A percentile compares a stretch with the other conserved stretches of the same genome.
Conservation (phyloP, 2,888 invertebrate species). For the Pedicia rivosa region DNA sequence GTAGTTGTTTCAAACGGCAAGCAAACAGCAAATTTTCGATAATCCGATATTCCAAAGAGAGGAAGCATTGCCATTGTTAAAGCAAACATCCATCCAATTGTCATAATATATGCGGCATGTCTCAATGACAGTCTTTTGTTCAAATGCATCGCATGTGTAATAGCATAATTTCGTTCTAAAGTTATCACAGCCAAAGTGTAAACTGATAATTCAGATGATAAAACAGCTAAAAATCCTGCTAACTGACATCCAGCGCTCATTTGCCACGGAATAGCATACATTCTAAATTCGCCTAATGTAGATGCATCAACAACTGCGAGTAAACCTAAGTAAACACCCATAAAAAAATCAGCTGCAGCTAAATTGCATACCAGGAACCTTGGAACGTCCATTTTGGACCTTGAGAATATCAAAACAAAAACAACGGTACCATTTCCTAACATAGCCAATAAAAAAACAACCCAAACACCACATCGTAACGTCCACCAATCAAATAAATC, state of each 20-base stretch:
- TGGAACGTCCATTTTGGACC: slow-evolving; percentile 92
- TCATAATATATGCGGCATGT: slow-evolving; percentile 86
- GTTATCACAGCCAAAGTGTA: slow-evolving; percentile 94
- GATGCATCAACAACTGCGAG: slow-evolving; percentile 92
- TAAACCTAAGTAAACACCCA: slow-evolving; percentile 89
- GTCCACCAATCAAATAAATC: slow-evolving; percentile 98
- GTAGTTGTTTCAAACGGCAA: slow-evolving; percentile 84
- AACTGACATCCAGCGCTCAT: slow-evolving; percentile 84
- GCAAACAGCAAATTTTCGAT: slow-evolving; percentile 92
- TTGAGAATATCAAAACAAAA: slow-evolving; percentile 77
- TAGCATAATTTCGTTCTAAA: slow-evolving; percentile 88
- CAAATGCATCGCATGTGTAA: slow-evolving; percentile 93
- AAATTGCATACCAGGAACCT: slow-evolving; percentile 92
- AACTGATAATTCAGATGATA: slow-evolving; percentile 87
- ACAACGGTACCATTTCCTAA: slow-evolving; percentile 93
- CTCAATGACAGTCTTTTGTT: slow-evolving; percentile 84
- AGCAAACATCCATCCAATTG: slow-evolving; percentile 83
- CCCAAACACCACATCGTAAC: slow-evolving; percentile 90
- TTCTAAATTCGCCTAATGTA: slow-evolving; percentile 88
- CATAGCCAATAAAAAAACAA: slow-evolving; percentile 87
- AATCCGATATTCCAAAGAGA: slow-evolving; percentile 81
- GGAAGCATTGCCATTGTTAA: slow-evolving; percentile 77
- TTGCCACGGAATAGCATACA: slow-evolving; percentile 96
- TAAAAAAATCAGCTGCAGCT: slow-evolving; percentile 92
- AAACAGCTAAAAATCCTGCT: slow-evolving; percentile 87